These are phyloP conservation scores for Babyrousa celebensis DNA, from an alignment of 2,797 vertebrate species.

Conservation along the genomic window DNA sequence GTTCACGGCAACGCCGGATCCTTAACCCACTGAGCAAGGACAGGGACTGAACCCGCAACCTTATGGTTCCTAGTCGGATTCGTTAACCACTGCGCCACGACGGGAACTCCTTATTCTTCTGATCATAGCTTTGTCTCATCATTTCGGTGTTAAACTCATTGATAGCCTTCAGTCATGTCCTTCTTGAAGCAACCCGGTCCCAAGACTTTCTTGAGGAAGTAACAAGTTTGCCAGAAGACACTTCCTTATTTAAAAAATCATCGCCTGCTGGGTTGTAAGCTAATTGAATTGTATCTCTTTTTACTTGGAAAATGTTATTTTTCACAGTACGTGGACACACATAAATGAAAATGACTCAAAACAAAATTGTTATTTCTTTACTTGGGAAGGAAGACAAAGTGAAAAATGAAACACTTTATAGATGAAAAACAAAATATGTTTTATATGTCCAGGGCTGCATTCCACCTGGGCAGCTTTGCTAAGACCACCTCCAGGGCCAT, in stretches of 20 bases:
- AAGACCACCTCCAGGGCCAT: neutral
- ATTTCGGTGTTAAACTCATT: neutral
- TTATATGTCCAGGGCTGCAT: neutral
- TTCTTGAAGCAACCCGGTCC: neutral
- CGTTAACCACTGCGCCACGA: too few relatives aligned
- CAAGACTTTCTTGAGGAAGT: constrained; percentile 11
- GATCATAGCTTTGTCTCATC: neutral
- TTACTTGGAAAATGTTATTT: neutral
- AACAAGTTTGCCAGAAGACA: neutral
- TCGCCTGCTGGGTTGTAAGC: neutral
- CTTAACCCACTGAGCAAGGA: too few relatives aligned
- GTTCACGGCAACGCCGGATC: too few relatives aligned
- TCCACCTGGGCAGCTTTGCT: neutral
- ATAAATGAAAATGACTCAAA: constrained; percentile 15
- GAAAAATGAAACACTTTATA: neutral
- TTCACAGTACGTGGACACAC: neutral
- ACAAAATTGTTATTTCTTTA: neutral
- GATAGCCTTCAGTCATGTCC: neutral
- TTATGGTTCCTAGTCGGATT: too few relatives aligned
- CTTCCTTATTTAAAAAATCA: neutral
- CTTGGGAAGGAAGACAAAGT: neutral
- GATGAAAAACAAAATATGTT: neutral
- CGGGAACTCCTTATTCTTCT: neutral
- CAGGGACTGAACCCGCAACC: too few relatives aligned
- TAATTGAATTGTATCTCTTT: neutral